These are phyloP conservation scores for Hypsopygia costalis DNA, from an alignment of 2,888 invertebrate species.

Conservation along the genomic window DNA sequence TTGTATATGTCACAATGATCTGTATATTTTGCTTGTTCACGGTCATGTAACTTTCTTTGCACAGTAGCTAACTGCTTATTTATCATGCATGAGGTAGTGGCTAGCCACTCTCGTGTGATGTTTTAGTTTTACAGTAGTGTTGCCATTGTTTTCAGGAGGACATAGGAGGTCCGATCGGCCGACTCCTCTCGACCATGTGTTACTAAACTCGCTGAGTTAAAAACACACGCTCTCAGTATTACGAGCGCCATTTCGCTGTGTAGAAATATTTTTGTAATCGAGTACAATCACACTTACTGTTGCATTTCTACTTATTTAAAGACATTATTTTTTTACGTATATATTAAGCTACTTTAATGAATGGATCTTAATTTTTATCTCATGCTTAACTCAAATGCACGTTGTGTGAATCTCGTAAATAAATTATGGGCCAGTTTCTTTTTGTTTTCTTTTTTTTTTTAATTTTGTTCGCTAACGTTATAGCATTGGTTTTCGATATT, in stretches of 20 bases:
- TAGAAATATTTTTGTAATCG: conserved; percentile 32
- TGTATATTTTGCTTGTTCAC: conserved; percentile 75
- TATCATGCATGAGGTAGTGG: conserved; percentile 55
- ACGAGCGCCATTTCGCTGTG: conserved; percentile 47
- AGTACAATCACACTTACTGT: conserved; percentile 32
- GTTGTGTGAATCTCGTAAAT: conserved; percentile 38
- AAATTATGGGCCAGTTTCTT: conserved; percentile 72
- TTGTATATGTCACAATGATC: conserved; percentile 66
- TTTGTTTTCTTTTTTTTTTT: conserved; percentile 28
- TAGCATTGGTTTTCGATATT: conserved; percentile 59
- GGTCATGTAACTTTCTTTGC: conserved; percentile 60
- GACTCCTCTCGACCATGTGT: conserved; percentile 83
- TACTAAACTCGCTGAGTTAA: conserved; percentile 67
- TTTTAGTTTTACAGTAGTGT: conserved; percentile 61
- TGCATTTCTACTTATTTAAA: conserved; percentile 45
- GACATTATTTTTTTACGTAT: conserved; percentile 38
- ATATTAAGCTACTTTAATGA: conserved; percentile 31
- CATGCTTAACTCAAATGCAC: conserved; percentile 48
- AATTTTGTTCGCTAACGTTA: conserved; percentile 41
- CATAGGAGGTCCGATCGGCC: conserved; percentile 82
- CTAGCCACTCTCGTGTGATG: conserved; percentile 26
- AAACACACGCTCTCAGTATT: conserved; percentile 51
- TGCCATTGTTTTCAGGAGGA: conserved; percentile 84
- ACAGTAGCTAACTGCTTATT: conserved; percentile 69
- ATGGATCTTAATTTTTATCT: conserved; percentile 32